Conservation (phyloP, 1,140 invertebrate species). For the Marisa cornuarietis region DNA sequence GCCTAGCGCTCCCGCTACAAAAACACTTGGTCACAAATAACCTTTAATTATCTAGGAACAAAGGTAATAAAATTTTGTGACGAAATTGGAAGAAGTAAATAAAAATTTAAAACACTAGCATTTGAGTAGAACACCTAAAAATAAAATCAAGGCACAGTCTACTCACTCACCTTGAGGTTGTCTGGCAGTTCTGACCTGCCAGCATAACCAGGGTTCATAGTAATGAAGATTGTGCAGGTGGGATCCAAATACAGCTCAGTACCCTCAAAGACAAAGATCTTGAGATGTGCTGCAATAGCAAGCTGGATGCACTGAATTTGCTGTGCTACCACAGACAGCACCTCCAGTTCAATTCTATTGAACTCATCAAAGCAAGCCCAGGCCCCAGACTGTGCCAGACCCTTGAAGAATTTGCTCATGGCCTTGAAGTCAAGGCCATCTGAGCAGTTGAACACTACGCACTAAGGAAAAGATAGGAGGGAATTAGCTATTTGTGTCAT, state of each 20-base stretch:
- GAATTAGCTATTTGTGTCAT: no score
- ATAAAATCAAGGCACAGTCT: slow-evolving; percentile 65
- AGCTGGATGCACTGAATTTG: slow-evolving; percentile 71
- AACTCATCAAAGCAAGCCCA: slow-evolving; percentile 70
- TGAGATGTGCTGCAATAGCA: slow-evolving; percentile 58
- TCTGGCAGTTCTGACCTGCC: slow-evolving; percentile 65
- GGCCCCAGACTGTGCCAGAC: slow-evolving; percentile 66
- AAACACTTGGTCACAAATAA: no score
- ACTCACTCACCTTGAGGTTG: slow-evolving; percentile 60
- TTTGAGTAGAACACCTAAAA: no score
- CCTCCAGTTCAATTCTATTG: slow-evolving; percentile 83
- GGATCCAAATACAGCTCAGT: slow-evolving; percentile 64
- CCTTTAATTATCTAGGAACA: no score
- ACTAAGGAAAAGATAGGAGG: slow-evolving; percentile 43
- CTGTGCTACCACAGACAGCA: slow-evolving; percentile 82
- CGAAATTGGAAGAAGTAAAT: no score
- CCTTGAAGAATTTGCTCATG: slow-evolving; percentile 69
- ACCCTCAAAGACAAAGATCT: slow-evolving; percentile 66
- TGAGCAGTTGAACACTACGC: slow-evolving; percentile 69
- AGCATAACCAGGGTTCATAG: slow-evolving; percentile 67
- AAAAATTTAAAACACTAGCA: no score
- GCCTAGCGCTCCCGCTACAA: no score
- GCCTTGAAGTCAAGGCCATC: slow-evolving; percentile 68
- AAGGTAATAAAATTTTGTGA: no score
- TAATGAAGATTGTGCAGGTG: slow-evolving; percentile 67